phyloP scores from a whole-genome alignment of 53 echinoderm and acorn worm genomes.

The Hippasteria phrygiana region DNA sequence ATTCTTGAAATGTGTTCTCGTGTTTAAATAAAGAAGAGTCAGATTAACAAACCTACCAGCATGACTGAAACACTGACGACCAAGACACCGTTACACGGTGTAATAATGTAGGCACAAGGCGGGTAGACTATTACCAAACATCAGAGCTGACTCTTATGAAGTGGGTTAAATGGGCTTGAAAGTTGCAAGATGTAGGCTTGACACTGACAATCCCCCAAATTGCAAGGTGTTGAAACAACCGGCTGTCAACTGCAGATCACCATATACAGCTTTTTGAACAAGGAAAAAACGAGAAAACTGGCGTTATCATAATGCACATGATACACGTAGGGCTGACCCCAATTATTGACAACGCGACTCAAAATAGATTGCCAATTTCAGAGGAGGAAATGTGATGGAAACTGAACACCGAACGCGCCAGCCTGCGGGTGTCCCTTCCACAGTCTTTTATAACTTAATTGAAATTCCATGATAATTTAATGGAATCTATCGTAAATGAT shows the following conservation, averaged over 20 bases:
- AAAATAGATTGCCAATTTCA: slow-evolving; percentile 66
- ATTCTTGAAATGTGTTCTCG: too few relatives aligned
- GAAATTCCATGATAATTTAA: slow-evolving; percentile 67
- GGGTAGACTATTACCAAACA: not conserved
- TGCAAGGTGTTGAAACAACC: slow-evolving; percentile 50
- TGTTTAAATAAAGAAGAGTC: too few relatives aligned
- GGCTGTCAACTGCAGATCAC: slow-evolving; percentile 50
- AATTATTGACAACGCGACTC: slow-evolving; percentile 65
- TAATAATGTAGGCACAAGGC: not conserved
- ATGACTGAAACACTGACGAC: too few relatives aligned
- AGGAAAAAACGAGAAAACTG: slow-evolving; percentile 35
- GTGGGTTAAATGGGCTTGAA: slow-evolving; percentile 50
- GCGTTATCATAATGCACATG: slow-evolving; percentile 57
- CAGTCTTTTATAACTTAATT: slow-evolving; percentile 63
- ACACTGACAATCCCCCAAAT: slow-evolving; percentile 52
- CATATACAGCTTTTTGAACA: slow-evolving; percentile 21
- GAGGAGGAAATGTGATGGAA: slow-evolving; percentile 66
- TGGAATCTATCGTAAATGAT: slow-evolving; percentile 67
- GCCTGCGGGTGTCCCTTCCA: slow-evolving; percentile 61
- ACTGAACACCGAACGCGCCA: slow-evolving; percentile 60
- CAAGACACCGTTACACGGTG: not conserved
- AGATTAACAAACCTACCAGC: too few relatives aligned
- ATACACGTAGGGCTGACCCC: slow-evolving; percentile 60
- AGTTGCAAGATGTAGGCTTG: slow-evolving; percentile 24
- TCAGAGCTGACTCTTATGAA: slow-evolving; percentile 3